Evolutionary conservation across 2,797 vertebrate species (phyloP).

Genomic region (Poliocrania exsul): DNA sequence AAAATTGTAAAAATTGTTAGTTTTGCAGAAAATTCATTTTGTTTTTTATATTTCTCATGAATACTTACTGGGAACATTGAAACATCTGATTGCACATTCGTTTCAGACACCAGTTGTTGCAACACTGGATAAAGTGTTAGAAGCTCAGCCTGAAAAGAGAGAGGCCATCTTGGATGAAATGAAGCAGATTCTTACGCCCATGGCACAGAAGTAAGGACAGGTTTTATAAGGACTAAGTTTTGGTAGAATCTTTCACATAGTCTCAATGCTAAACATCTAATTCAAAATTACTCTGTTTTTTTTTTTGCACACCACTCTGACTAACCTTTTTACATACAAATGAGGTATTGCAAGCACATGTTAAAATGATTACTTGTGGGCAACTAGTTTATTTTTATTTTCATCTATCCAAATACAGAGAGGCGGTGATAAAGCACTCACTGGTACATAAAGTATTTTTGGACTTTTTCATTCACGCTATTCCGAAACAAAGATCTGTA

Average conservation of each 20-base stretch:
- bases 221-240: background rate
- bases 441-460: slow-evolving; percentile 96
- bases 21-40: background rate
- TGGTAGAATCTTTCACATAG: background rate
- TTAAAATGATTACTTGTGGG: background rate
- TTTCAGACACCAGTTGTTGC: slow-evolving; percentile 84
- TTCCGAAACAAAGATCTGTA: slow-evolving; percentile 88
- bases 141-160: slow-evolving; percentile 84
- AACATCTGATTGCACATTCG: background rate
- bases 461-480: slow-evolving; percentile 88
- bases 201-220: slow-evolving; percentile 92
- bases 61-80: background rate
- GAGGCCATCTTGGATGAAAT: slow-evolving; percentile 91
- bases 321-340: background rate
- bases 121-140: slow-evolving; percentile 87
- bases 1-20: background rate
- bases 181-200: slow-evolving; percentile 91
- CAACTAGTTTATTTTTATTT: background rate
- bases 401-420: slow-evolving; percentile 77
- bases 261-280: background rate
- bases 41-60: background rate
- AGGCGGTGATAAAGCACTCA: slow-evolving; percentile 95
- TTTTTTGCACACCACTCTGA: background rate
- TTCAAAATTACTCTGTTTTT: fast-evolving
- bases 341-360: background rate